A percentile compares a stretch with the other conserved stretches of the same genome.
phyloP scores from a whole-genome alignment of 2,888 invertebrate species.

The Eledona agricola region DNA sequence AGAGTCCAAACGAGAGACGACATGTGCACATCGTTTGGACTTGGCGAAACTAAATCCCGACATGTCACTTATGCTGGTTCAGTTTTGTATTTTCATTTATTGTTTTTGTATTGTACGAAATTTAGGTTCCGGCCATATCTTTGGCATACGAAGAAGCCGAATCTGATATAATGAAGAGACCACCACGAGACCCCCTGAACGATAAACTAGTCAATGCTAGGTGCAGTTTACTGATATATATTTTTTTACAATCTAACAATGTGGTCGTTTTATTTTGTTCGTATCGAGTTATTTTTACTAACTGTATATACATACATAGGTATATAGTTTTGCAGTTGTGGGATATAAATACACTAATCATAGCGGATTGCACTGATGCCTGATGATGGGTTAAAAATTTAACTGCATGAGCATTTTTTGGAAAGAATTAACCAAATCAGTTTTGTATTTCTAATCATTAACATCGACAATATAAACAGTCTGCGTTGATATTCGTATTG shows the following conservation, averaged over 20 bases:
- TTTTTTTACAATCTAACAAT: conserved; percentile 35
- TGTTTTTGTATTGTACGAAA: conserved; percentile 46
- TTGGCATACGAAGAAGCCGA: conserved; percentile 91
- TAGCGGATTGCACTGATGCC: conserved; percentile 42
- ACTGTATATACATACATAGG: conserved; percentile 37
- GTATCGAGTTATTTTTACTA: conserved; percentile 33
- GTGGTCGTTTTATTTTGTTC: conserved; percentile 34
- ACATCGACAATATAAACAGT: conserved; percentile 27
- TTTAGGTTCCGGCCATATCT: conserved; percentile 88
- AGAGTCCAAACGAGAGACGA: background rate
- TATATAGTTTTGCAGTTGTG: conserved; percentile 21
- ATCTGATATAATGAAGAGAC: conserved; percentile 93
- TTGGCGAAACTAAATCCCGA: too few species aligned
- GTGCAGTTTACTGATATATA: conserved; percentile 64
- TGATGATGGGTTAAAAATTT: conserved; percentile 30
- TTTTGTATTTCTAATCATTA: conserved; percentile 13
- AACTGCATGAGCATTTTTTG: conserved; percentile 35
- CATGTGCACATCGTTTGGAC: too few species aligned
- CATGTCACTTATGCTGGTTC: conserved; percentile 10
- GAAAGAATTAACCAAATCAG: conserved; percentile 17
- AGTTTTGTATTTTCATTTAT: conserved; percentile 27
- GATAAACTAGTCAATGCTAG: conserved; percentile 96
- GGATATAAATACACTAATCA: conserved; percentile 19
- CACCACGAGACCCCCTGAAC: conserved; percentile 85
- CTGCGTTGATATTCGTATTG: background rate